phyloP scores from a whole-genome alignment of 2,113 vertebrate species.

The Dinomys branickii region DNA sequence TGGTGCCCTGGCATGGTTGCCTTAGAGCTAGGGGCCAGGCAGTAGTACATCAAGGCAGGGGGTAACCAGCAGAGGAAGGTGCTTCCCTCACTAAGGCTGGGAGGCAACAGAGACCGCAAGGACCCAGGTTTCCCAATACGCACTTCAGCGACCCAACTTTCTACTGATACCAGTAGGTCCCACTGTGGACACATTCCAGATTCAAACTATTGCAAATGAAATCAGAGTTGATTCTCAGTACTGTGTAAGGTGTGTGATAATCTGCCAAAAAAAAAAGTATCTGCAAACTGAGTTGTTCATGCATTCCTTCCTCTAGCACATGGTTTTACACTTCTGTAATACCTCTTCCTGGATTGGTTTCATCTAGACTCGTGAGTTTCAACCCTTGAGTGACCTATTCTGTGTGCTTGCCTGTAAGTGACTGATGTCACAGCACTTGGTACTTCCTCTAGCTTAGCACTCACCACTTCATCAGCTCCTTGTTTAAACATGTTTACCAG shows the following conservation, averaged over 20 bases:
- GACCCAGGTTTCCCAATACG: neutral
- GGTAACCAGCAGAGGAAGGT: neutral
- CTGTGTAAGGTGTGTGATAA: neutral
- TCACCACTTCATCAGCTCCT: neutral
- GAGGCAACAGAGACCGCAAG: neutral
- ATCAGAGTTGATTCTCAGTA: constrained; percentile 26
- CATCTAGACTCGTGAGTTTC: constrained; percentile 1
- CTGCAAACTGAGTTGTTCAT: neutral
- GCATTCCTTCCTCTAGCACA: neutral
- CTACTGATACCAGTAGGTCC: neutral
- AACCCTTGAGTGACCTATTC: neutral
- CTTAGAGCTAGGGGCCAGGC: neutral
- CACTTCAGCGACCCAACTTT: neutral
- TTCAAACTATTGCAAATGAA: neutral
- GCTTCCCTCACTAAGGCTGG: neutral
- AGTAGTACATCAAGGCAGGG: neutral
- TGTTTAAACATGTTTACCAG: neutral
- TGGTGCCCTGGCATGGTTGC: neutral
- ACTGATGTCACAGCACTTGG: neutral
- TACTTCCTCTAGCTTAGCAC: neutral
- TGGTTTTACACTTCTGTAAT: neutral
- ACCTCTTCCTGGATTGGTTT: neutral
- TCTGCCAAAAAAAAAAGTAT: neutral
- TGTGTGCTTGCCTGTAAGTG: neutral
- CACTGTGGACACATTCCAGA: neutral